Base-by-base conservation (phyloP, 2,113 vertebrate species). In the Spermophilus dauricus region DNA sequence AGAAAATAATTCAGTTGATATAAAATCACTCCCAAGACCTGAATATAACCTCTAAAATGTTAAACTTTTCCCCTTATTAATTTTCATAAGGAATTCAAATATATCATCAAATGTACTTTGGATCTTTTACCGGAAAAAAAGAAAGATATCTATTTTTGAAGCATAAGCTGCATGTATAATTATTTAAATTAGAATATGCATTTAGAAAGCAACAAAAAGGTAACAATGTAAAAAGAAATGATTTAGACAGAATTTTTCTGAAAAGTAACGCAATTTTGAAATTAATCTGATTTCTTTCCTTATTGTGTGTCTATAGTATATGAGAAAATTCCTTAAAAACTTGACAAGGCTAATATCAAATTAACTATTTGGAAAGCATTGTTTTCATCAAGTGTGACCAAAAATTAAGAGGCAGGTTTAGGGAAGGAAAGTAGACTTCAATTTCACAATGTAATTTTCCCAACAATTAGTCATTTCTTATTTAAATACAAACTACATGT, bases 1-100 rank as follows among this genome's bases (percentile, higher is more conserved):
- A 93, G 78, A 93, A 93, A 97, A 96, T 56, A 96, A 94, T 93
- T 95, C n/a, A 86, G 70, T 91, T 83, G 72, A 42, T 72, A 82
- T 3, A 80, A 95, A 94, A 96, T 1, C 58, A 93, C 48, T 93
- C 45, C 34, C 51, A 91, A 93, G 20, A 67, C 45, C 48, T 78
- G 70, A 96, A 80, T 63, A 73, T 77, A 56, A 86, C 6, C 26
- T 91, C n/a, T 8, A 73, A 82, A 96, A 51, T 75, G 13, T 84
- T 95, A 95, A 92, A 81, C 16, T 70, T 96, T 91, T 80, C 8
- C 85, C 26, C 24, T 84, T 76, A 76, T 88, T 83, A 96, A 89
- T 97, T 96, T 96, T 89, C 34, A 86, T 92, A 91, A 94, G 73
- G 22, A 22, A 72, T 75, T 65, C 1, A 97, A 86, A 83, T 95